phyloP scores from a whole-genome alignment of 2,888 invertebrate species.

The Drosophila birchii region DNA sequence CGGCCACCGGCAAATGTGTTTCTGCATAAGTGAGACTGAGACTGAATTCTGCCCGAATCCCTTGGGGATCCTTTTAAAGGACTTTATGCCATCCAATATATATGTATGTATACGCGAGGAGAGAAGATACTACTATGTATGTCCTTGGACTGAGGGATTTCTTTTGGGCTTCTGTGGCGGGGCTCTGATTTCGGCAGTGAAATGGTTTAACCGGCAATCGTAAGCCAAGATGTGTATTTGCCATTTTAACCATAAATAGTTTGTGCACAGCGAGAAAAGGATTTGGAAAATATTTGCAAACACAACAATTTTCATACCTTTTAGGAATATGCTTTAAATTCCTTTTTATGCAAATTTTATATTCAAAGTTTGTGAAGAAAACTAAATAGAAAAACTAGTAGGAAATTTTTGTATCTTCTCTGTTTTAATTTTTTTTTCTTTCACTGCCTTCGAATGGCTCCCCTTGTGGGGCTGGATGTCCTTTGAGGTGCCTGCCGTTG shows the following conservation, averaged over 20 bases:
- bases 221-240: slow-evolving; percentile 1
- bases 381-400: too few species aligned
- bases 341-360: not conserved
- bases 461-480: slow-evolving; percentile 6
- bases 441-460: not conserved
- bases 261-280: slow-evolving; percentile 1
- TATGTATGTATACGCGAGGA: not conserved
- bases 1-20: slow-evolving; percentile 33
- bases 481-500: slow-evolving; percentile 4
- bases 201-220: slow-evolving; percentile 16
- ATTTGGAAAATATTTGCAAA: not conserved
- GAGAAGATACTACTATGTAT: not conserved
- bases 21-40: slow-evolving; percentile 70
- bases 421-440: not conserved
- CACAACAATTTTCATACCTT: accelerated
- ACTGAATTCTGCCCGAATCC: not conserved
- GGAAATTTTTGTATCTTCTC: too few species aligned
- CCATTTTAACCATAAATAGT: slow-evolving; percentile 14
- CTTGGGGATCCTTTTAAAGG: slow-evolving; percentile 3
- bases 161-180: slow-evolving; percentile 5
- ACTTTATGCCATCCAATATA: not conserved
- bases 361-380: not conserved
- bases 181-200: slow-evolving; percentile 32
- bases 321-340: not conserved
- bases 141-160: slow-evolving; percentile 2